Percentiles rank a stretch among this genome's conserved stretches.
Conservation (phyloP, 2,797 vertebrate genomes). For the Rhinatrema bivittatum region DNA sequence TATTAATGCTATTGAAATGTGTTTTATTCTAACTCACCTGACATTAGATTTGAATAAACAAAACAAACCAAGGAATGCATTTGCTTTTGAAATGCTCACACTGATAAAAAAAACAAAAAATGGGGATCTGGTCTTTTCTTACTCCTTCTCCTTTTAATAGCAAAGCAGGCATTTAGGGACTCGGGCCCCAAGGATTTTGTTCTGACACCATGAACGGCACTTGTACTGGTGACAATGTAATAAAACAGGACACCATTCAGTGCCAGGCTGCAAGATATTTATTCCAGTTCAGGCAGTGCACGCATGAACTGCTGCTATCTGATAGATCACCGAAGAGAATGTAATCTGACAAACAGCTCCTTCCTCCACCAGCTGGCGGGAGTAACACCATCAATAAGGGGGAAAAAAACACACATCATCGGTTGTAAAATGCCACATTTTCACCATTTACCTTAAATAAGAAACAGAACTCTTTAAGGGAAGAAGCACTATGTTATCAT, state of each 20-base stretch:
- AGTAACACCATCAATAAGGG: slow-evolving; percentile 48
- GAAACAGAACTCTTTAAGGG: slow-evolving; percentile 54
- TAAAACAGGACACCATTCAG: slow-evolving; percentile 26
- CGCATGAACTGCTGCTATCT: slow-evolving; percentile 39
- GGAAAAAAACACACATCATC: slow-evolving; percentile 57
- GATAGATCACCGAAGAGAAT: slow-evolving; percentile 51
- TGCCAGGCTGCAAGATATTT: slow-evolving; percentile 35
- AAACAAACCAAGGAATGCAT: too few relatives aligned
- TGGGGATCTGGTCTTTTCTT: too few relatives aligned
- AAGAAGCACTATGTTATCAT: slow-evolving; percentile 54
- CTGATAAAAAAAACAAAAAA: too few relatives aligned
- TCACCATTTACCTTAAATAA: slow-evolving; percentile 53
- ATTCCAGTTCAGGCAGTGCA: slow-evolving; percentile 37
- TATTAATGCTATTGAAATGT: too few relatives aligned
- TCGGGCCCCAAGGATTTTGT: slow-evolving; percentile 11
- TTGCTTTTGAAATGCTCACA: too few relatives aligned
- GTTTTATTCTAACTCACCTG: too few relatives aligned
- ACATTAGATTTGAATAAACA: too few relatives aligned
- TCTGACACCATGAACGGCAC: slow-evolving; percentile 1
- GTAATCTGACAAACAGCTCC: slow-evolving; percentile 44
- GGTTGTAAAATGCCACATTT: slow-evolving; percentile 55
- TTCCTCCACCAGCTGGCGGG: slow-evolving; percentile 39
- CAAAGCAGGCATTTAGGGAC: background rate
- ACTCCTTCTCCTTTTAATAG: too few relatives aligned
- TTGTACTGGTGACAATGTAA: slow-evolving; percentile 17